A percentile compares a stretch with the other conserved stretches of the same genome.
These are phyloP conservation scores for Lepilemur ruficaudatus DNA, from an alignment of 2,797 vertebrate species.

Conservation along the genomic window DNA sequence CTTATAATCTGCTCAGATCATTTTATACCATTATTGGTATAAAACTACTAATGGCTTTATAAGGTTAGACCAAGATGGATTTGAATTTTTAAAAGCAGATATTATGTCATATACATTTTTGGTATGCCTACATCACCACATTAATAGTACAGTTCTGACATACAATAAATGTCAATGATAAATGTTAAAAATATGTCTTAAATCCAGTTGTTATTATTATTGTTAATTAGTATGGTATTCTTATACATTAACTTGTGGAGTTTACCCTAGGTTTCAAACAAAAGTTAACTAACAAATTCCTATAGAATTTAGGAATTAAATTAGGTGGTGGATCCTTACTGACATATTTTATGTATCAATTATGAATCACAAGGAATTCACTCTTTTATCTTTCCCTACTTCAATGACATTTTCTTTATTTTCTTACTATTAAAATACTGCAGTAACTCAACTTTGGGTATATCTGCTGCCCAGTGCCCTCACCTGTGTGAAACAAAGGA, in stretches of 20 bases:
- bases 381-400: not conserved
- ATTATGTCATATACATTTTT: not conserved
- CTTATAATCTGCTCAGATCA: no score
- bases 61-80: not conserved
- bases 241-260: not conserved
- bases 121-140: not conserved
- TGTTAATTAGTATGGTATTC: not conserved
- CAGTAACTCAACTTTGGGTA: not conserved
- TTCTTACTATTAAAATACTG: not conserved
- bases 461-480: not conserved
- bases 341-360: not conserved
- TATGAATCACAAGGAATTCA: not conserved
- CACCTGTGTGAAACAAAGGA: not conserved
- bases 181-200: not conserved
- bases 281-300: slow-evolving; percentile 26
- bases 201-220: not conserved
- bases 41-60: not conserved
- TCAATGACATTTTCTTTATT: not conserved
- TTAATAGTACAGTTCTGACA: not conserved
- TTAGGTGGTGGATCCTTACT: not conserved
- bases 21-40: no score
- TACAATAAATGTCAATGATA: not conserved
- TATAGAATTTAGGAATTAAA: not conserved
- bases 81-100: not conserved
- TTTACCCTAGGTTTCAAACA: not conserved